phyloP scores from a whole-genome alignment of 30 jellyfish, hydroid and myxozoan genomes.

The Pseudorhiza aurosa region DNA sequence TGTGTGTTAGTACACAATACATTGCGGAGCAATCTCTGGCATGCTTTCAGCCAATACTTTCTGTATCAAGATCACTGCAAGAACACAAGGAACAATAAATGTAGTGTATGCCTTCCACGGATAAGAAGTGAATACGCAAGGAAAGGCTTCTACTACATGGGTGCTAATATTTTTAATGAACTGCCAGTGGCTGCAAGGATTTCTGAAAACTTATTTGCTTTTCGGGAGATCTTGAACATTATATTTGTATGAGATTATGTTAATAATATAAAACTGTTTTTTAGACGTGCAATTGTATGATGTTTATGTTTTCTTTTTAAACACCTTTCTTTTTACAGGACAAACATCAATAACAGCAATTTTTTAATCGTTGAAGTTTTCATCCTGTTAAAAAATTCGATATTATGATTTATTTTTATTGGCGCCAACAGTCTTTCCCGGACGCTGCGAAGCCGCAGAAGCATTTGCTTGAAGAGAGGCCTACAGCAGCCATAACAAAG shows the following conservation, averaged over 20 bases:
- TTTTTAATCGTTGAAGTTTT: constrained; percentile 1
- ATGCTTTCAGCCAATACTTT: constrained; percentile 53
- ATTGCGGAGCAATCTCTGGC: constrained; percentile 50
- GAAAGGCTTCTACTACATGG: constrained; percentile 21
- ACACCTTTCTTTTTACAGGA: constrained; percentile 1
- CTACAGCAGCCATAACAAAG: neutral
- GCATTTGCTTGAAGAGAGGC: too few relatives aligned
- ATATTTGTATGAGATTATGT: neutral
- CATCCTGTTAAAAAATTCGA: constrained; percentile 6
- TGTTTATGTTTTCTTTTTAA: neutral
- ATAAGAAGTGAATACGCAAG: constrained; percentile 29
- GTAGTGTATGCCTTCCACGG: constrained; percentile 58
- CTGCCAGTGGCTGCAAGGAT: constrained; percentile 33
- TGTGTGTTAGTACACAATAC: constrained; percentile 66
- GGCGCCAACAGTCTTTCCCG: too few relatives aligned
- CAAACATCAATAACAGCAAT: constrained; percentile 7
- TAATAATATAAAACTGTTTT: neutral
- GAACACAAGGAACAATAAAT: constrained; percentile 55
- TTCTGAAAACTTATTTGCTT: constrained; percentile 1
- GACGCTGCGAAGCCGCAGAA: too few relatives aligned
- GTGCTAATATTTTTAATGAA: constrained; percentile 21
- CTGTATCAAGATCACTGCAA: constrained; percentile 43
- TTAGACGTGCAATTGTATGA: neutral
- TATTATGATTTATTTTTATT: constrained; percentile 1
- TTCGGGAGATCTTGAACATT: constrained; percentile 16